Evolutionary conservation across 1,140 invertebrate species (phyloP).

Genomic region (Cydia amplana): DNA sequence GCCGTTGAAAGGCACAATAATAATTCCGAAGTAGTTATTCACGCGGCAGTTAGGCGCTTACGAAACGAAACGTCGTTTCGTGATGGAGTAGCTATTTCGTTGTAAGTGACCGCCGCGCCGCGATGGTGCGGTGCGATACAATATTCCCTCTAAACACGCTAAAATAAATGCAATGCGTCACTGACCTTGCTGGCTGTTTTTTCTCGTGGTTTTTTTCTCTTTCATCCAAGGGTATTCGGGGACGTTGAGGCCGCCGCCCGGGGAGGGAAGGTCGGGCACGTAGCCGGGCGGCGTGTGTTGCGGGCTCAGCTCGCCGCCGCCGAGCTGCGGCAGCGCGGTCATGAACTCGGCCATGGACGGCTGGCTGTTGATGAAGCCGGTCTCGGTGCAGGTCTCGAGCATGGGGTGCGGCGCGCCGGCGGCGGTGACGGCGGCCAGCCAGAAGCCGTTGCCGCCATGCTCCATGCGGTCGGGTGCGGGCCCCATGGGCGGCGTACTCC

Average conservation of each 20-base stretch:
- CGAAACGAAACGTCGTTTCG: conserved; percentile 58
- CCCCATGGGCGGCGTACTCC: conserved; percentile 71
- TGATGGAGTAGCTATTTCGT: conserved; percentile 48
- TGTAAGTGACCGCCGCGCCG: conserved; percentile 39
- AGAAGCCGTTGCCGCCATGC: conserved; percentile 75
- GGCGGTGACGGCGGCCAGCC: conserved; percentile 74
- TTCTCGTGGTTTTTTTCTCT: conserved; percentile 96
- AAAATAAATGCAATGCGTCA: conserved; percentile 36
- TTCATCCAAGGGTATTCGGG: conserved; percentile 99
- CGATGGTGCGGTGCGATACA: conserved; percentile 45
- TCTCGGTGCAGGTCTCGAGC: conserved; percentile 83
- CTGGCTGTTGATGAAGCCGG: conserved; percentile 94
- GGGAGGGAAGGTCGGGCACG: conserved; percentile 82
- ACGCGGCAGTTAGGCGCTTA: conserved; percentile 70
- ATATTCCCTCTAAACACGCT: conserved; percentile 34
- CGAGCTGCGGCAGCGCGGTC: conserved; percentile 88
- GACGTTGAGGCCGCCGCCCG: conserved; percentile 86
- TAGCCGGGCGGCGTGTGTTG: conserved; percentile 80
- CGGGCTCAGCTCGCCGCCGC: conserved; percentile 81
- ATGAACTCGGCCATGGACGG: conserved; percentile 96
- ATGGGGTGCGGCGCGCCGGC: conserved; percentile 75
- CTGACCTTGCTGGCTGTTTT: conserved; percentile 94
- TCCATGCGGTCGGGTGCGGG: conserved; percentile 69
- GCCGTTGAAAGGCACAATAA: conserved; percentile 74
- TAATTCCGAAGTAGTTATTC: conserved; percentile 68